Base-by-base conservation (phyloP, 2,113 vertebrate species). In the Piaya cayana region DNA sequence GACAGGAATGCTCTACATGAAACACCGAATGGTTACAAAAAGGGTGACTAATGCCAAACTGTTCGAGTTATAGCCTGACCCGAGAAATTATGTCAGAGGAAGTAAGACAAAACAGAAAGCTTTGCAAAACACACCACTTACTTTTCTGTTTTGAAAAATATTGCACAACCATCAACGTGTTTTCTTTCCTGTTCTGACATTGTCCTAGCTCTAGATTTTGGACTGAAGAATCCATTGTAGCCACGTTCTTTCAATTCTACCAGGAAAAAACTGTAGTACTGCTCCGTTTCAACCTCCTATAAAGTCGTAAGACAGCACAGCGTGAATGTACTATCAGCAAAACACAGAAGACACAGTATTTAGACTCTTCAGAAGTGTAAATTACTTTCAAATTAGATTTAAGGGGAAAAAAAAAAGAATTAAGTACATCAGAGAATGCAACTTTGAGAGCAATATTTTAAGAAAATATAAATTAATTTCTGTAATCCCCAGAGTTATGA, bases 131-230 rank as follows among this genome's bases (percentile, higher is more conserved):
- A 75, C 36, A 56, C 32, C 52, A 97, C 99, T 97, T 98, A 99
- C 99, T 99, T 99, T 87, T 99, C 99, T 10, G 98, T 98, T 95
- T 98, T 99, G 98, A 98, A 99, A 98, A 99, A 99, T 98, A 99
- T 97, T 97, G 99, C 99, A 98, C 99, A 99, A 83, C 99, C 99
- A 68, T 99, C 99, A 79, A 99, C 99, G 26, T 99, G 99, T 96
- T 99, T 99, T 81, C 99, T 98, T 97, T 99, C 99, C 34, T 98
- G 99, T 97, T 99, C 99, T 2, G 99, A 99, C 99, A 99, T 99
- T 65, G 99, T 99, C 97, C 99, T 98, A 69, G 99, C 99, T 98
- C 99, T 98, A 88, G 99, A 99, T 97, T 99, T 99, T 88, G 99
- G 98, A 97, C 99, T 99, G 97, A 99, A 99, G 98, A 99, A 99